Evolutionary conservation across 2,797 vertebrate genomes (phyloP).

Genomic region (Dromococcyx pavoninus): DNA sequence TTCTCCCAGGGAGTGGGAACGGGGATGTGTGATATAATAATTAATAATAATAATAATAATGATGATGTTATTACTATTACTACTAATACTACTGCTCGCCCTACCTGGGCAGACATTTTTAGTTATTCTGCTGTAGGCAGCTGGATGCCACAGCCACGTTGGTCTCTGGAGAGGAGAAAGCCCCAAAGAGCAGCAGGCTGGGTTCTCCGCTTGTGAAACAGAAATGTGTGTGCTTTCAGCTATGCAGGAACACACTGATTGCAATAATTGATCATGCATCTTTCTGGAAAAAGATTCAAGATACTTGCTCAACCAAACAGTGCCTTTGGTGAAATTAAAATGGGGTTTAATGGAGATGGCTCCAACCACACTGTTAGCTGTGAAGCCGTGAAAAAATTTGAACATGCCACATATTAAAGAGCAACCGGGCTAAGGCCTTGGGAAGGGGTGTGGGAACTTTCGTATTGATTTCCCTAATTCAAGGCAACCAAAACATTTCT

Average conservation of each 20-base stretch:
- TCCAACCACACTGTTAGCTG: neutral
- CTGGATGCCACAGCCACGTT: neutral
- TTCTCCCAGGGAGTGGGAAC: fast-evolving
- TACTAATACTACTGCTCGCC: neutral
- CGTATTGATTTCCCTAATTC: neutral
- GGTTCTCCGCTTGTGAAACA: neutral
- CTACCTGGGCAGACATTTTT: neutral
- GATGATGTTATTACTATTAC: neutral
- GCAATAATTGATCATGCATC: fast-evolving
- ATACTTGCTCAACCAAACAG: neutral
- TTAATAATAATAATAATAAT: too few species aligned
- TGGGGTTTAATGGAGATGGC: neutral
- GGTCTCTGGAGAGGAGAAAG: neutral
- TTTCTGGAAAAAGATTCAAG: neutral
- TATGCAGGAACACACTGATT: neutral
- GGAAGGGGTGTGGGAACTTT: neutral
- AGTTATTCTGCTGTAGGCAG: neutral
- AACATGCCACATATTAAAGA: fast-evolving
- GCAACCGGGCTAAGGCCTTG: neutral
- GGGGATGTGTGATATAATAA: too few species aligned
- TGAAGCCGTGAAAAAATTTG: neutral
- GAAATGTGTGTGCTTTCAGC: fast-evolving
- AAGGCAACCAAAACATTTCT: neutral
- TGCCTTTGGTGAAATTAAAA: neutral
- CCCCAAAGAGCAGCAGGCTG: neutral